These are phyloP conservation scores for Nemapogon koenigi DNA, from an alignment of 2,888 invertebrate genomes.

Conservation along the genomic window DNA sequence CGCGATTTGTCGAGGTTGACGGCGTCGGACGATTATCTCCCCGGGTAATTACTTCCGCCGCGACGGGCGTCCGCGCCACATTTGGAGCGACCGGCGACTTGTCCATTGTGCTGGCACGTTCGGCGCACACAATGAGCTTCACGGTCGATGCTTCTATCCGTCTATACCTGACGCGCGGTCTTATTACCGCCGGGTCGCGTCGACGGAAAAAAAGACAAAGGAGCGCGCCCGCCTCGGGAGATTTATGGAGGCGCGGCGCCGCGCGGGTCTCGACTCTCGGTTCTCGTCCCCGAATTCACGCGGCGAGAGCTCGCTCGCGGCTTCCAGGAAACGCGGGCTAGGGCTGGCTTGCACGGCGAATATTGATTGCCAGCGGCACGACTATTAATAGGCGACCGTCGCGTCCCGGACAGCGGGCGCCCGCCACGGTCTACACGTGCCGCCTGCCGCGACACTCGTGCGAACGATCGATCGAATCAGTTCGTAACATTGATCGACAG, in stretches of 20 bases:
- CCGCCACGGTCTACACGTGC: conserved; percentile 22
- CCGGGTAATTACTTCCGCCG: conserved; percentile 36
- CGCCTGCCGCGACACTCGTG: too few species aligned
- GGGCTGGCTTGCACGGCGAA: conserved; percentile 33
- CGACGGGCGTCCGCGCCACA: conserved; percentile 3
- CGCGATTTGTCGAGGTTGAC: conserved; percentile 1
- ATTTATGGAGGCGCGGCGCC: conserved; percentile 58
- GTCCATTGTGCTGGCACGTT: conserved; percentile 11
- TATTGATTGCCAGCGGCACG: conserved; percentile 47
- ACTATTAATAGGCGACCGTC: conserved; percentile 44
- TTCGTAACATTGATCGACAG: too few species aligned
- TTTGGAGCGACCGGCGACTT: conserved; percentile 4
- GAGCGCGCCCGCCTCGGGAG: conserved; percentile 32
- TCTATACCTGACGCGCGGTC: conserved; percentile 57
- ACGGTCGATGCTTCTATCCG: conserved; percentile 16
- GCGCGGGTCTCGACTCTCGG: conserved; percentile 32
- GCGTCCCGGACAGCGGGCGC: conserved; percentile 24
- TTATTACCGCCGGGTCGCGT: conserved; percentile 44
- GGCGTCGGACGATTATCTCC: conserved; percentile 25
- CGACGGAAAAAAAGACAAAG: conserved; percentile 43
- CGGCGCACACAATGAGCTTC: conserved; percentile 19
- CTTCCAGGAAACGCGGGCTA: conserved; percentile 45
- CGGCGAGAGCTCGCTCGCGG: conserved; percentile 28
- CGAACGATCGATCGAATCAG: too few species aligned
- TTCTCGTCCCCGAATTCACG: conserved; percentile 17